phyloP scores from a whole-genome alignment of 2,113 vertebrate genomes.

The Guaruba guarouba region DNA sequence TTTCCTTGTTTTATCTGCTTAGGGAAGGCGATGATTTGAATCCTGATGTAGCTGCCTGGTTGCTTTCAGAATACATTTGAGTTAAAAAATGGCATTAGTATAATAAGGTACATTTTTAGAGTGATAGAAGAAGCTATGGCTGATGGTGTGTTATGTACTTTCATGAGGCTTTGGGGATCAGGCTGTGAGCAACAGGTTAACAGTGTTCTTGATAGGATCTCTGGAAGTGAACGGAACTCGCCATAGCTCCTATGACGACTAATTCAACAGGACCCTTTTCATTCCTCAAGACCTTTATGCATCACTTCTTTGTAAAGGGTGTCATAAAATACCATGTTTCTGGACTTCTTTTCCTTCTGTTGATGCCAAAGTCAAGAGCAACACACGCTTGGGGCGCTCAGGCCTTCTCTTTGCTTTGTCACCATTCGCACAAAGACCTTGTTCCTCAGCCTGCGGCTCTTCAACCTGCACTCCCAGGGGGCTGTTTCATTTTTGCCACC shows the following conservation, averaged over 20 bases:
- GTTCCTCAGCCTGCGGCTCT: neutral
- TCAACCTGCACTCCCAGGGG: neutral
- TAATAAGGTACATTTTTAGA: neutral
- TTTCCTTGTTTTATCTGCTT: neutral
- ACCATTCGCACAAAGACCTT: neutral
- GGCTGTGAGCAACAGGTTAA: neutral
- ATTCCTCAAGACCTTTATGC: neutral
- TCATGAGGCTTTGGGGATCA: neutral
- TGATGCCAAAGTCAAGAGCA: neutral
- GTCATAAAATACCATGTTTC: neutral
- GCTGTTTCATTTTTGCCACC: neutral
- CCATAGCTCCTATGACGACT: fast-evolving
- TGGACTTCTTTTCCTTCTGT: neutral
- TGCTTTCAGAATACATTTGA: neutral
- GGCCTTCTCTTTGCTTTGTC: neutral
- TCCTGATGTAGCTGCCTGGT: neutral
- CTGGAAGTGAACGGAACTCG: neutral
- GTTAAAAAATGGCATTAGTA: neutral
- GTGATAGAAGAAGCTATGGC: fast-evolving
- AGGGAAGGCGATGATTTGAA: neutral
- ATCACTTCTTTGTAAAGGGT: neutral
- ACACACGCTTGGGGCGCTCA: neutral
- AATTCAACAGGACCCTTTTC: neutral
- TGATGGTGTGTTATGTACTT: neutral
- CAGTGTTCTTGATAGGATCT: neutral